phyloP scores from a whole-genome alignment of 2,113 vertebrate species.

The Marmota monax region DNA sequence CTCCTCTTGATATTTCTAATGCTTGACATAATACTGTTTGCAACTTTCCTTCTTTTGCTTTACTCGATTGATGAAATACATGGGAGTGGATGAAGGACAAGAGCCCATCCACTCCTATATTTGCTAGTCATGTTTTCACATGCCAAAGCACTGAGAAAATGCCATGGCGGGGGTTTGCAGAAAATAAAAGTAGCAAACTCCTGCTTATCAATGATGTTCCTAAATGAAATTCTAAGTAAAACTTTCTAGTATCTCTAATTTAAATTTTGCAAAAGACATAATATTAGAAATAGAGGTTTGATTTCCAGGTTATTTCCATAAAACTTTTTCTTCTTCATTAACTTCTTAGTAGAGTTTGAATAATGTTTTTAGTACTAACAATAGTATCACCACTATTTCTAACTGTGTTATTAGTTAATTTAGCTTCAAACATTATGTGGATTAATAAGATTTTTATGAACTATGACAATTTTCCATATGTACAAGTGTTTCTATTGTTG shows the following conservation, averaged over 20 bases:
- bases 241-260: neutral
- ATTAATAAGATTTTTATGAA: neutral
- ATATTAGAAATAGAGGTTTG: neutral
- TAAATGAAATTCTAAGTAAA: slow-evolving; percentile 29
- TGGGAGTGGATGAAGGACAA: neutral
- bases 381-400: neutral
- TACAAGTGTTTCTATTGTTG: neutral
- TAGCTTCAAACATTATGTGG: neutral
- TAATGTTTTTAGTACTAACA: neutral
- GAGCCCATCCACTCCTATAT: neutral
- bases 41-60: neutral
- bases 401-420: neutral
- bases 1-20: slow-evolving; percentile 20
- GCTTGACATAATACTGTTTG: slow-evolving; percentile 1
- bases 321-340: neutral
- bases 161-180: neutral
- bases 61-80: neutral
- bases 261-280: slow-evolving; percentile 10
- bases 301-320: neutral
- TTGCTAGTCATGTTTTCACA: neutral
- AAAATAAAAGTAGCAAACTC: neutral
- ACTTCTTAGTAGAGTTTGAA: slow-evolving; percentile 39
- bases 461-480: neutral
- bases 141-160: neutral
- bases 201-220: neutral